phyloP scores from a whole-genome alignment of 2,113 vertebrate species.

The Vombatus ursinus region DNA sequence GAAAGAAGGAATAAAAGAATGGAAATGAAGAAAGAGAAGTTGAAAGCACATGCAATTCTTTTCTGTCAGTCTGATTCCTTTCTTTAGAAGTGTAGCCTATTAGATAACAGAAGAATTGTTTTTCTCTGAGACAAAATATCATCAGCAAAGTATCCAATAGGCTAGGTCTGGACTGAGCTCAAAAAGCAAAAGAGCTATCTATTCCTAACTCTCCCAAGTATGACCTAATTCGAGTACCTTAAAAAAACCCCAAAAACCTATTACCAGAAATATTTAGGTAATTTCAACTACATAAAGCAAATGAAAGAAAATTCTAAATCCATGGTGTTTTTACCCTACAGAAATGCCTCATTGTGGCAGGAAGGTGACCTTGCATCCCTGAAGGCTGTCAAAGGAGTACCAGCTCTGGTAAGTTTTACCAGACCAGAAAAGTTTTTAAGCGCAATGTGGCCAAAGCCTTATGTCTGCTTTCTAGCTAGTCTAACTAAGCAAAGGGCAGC shows the following conservation, averaged over 20 bases:
- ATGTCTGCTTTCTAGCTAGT: neutral
- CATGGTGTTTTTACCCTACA: neutral
- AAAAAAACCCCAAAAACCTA: neutral
- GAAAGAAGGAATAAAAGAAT: neutral
- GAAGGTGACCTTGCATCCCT: neutral
- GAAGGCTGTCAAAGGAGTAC: neutral
- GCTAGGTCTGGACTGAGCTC: neutral
- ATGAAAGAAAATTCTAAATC: neutral
- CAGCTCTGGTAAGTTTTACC: neutral
- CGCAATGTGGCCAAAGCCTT: neutral
- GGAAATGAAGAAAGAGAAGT: neutral
- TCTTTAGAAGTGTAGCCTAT: neutral
- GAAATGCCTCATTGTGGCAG: neutral
- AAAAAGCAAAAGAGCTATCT: neutral
- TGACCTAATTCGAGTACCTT: neutral
- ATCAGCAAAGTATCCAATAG: neutral
- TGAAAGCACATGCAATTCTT: neutral
- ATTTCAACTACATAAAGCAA: neutral
- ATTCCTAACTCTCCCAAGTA: neutral
- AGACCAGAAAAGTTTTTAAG: neutral
- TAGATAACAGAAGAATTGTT: neutral
- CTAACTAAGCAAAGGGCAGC: neutral
- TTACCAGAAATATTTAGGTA: neutral
- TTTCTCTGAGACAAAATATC: neutral
- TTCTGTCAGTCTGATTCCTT: neutral